phyloP scores from a whole-genome alignment of 2,888 invertebrate genomes.

The Actias luna region DNA sequence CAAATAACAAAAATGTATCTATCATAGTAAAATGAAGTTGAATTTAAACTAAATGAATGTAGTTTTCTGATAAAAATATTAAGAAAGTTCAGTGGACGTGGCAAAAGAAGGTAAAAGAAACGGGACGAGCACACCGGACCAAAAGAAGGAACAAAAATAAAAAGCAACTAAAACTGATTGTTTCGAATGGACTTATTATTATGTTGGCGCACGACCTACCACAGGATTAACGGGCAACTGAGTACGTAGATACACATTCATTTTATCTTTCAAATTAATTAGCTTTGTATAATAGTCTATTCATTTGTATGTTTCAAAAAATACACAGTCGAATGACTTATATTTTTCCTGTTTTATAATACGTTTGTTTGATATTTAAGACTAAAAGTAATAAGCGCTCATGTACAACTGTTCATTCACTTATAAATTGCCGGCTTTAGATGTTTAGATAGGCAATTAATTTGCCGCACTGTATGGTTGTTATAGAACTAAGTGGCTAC shows the following conservation, averaged over 20 bases:
- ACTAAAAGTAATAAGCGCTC: not conserved
- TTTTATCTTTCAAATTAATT: slow-evolving; percentile 6
- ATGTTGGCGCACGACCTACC: slow-evolving; percentile 55
- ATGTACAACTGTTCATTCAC: not conserved
- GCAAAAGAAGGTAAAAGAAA: slow-evolving; percentile 38
- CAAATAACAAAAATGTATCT: not conserved
- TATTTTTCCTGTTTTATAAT: not conserved
- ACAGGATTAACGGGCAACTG: slow-evolving; percentile 35
- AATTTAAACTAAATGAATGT: slow-evolving; percentile 32
- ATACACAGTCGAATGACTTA: too few species aligned
- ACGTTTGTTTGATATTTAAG: not conserved
- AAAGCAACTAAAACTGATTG: slow-evolving; percentile 45
- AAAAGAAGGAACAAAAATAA: slow-evolving; percentile 58
- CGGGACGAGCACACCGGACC: slow-evolving; percentile 40
- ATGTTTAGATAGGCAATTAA: not conserved
- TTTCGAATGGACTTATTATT: slow-evolving; percentile 67
- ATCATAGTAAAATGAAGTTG: slow-evolving; percentile 2
- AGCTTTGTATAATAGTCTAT: slow-evolving; percentile 21
- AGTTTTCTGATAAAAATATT: slow-evolving; percentile 37
- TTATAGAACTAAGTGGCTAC: not conserved
- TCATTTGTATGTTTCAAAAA: too few species aligned
- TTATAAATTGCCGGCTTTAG: not conserved
- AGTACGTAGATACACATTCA: slow-evolving; percentile 16
- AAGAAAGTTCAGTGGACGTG: slow-evolving; percentile 28
- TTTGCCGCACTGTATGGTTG: not conserved